These are phyloP conservation scores for Jordanella pulchra DNA, from an alignment of 2,797 vertebrate species.

Conservation along the genomic window DNA sequence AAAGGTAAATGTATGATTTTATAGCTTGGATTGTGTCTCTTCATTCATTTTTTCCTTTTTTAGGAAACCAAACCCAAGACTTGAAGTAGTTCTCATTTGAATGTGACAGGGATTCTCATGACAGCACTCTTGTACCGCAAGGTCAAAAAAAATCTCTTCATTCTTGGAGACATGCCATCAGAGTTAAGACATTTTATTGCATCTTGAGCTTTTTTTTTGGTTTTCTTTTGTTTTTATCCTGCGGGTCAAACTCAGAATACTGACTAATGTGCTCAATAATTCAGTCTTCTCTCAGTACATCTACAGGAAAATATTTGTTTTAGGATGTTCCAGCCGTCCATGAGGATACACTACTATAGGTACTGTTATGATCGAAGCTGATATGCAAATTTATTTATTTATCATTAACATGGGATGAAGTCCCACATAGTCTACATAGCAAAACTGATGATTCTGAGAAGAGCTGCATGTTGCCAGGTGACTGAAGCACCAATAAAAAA, in stretches of 20 bases:
- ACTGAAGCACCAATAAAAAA: slow-evolving; percentile 11
- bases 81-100: slow-evolving; percentile 63
- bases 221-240: slow-evolving; percentile 25
- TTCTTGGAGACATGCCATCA: slow-evolving; percentile 41
- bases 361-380: slow-evolving; percentile 30
- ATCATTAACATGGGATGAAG: slow-evolving; percentile 51
- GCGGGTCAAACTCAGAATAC: slow-evolving; percentile 61
- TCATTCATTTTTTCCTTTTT: slow-evolving; percentile 49
- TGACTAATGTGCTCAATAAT: slow-evolving; percentile 34
- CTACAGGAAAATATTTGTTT: slow-evolving; percentile 34
- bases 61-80: slow-evolving; percentile 16
- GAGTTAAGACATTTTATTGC: slow-evolving; percentile 43
- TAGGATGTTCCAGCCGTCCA: slow-evolving; percentile 25
- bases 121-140: slow-evolving; percentile 68
- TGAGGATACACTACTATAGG: slow-evolving; percentile 13
- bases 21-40: slow-evolving; percentile 16
- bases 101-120: slow-evolving; percentile 59
- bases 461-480: slow-evolving; percentile 42
- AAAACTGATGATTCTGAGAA: slow-evolving; percentile 41
- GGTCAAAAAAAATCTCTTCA: slow-evolving; percentile 65
- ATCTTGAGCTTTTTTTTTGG: slow-evolving; percentile 36
- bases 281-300: slow-evolving; percentile 7
- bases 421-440: slow-evolving; percentile 43
- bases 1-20: slow-evolving; percentile 77
- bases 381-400: slow-evolving; percentile 55